Conservation (phyloP, 2,797 vertebrate species). For the Scomberomorus guttatus region DNA sequence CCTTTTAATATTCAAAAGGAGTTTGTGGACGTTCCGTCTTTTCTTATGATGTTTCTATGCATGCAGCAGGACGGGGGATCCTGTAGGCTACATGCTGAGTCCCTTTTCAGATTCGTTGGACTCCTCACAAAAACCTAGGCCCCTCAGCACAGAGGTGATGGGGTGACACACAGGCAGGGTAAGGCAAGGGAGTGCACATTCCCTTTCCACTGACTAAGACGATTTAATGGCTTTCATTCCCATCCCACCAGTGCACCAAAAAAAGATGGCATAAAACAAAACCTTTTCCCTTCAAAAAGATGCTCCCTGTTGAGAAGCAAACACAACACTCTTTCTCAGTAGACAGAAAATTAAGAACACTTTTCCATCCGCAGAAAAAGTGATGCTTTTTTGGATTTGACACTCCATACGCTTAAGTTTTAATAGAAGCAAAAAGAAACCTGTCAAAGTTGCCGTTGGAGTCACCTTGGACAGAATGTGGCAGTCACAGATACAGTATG, state of each 20-base stretch:
- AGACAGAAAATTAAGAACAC: conserved; percentile 38
- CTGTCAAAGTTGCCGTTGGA: conserved; percentile 26
- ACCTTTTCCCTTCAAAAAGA: conserved; percentile 69
- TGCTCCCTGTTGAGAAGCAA: conserved; percentile 65
- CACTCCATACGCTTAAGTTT: conserved; percentile 26
- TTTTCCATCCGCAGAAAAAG: conserved; percentile 41
- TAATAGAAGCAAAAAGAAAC: conserved; percentile 45
- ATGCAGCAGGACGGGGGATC: conserved; percentile 63
- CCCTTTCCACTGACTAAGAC: conserved; percentile 79
- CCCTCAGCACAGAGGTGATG: conserved; percentile 80
- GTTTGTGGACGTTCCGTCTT: conserved; percentile 76
- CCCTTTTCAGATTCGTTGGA: conserved; percentile 80
- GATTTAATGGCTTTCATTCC: conserved; percentile 87
- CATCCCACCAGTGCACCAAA: conserved; percentile 73
- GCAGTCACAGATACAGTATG: conserved; percentile 21
- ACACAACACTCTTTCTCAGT: conserved; percentile 41
- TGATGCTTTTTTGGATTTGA: conserved; percentile 46
- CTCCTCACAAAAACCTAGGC: conserved; percentile 81
- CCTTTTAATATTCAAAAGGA: conserved; percentile 82
- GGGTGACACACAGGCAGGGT: conserved; percentile 73
- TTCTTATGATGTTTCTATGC: conserved; percentile 80
- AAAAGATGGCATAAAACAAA: conserved; percentile 83
- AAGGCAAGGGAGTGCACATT: conserved; percentile 66
- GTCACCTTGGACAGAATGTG: conserved; percentile 64
- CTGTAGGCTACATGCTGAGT: conserved; percentile 80